Evolutionary conservation across 2,113 vertebrate species (phyloP).

Genomic region (Cricetomys ansorgei): DNA sequence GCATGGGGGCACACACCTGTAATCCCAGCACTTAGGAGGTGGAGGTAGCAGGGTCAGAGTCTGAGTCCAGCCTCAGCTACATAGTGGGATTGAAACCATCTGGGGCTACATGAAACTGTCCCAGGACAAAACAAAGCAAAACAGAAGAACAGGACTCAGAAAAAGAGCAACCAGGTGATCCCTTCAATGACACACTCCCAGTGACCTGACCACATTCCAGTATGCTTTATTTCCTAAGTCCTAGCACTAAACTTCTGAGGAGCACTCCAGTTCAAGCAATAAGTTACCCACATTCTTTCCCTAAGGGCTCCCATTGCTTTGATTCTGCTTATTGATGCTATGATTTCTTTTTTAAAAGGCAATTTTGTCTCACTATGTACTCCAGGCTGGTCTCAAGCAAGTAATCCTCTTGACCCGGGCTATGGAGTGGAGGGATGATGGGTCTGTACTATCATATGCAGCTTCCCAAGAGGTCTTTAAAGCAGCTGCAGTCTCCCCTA

Average conservation of each 20-base stretch:
- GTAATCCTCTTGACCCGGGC: neutral
- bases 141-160: neutral
- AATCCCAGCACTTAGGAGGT: neutral
- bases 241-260: neutral
- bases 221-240: neutral
- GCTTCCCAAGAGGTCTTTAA: neutral
- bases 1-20: neutral
- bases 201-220: too few species aligned
- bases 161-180: neutral
- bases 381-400: neutral
- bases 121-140: neutral
- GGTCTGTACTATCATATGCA: neutral
- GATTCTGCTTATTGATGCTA: neutral
- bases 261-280: neutral
- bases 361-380: neutral
- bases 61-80: neutral
- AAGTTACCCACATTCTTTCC: neutral
- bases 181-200: neutral
- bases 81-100: neutral
- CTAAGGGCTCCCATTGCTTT: neutral
- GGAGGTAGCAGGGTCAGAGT: neutral
- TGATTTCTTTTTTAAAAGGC: neutral
- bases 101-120: neutral
- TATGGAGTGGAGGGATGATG: neutral
- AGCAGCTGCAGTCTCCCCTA: neutral